Evolutionary conservation across 2,797 vertebrate species (phyloP).

Genomic region (Tadarida brasiliensis): DNA sequence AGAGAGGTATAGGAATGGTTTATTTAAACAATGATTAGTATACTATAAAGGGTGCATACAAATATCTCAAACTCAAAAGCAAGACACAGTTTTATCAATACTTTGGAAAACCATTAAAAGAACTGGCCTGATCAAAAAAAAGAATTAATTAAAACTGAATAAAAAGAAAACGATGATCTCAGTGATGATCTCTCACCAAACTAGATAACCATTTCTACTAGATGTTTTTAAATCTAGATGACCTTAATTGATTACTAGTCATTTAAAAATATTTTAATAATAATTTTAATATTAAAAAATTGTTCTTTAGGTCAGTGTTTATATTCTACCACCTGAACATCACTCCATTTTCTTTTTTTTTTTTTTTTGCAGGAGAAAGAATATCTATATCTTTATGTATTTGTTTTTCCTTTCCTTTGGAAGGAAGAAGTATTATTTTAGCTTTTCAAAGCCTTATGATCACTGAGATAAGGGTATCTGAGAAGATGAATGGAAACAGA

Average conservation of each 20-base stretch:
- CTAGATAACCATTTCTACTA: background rate
- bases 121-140: background rate
- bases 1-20: background rate
- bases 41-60: background rate
- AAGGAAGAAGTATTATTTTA: background rate
- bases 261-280: background rate
- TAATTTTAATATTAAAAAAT: background rate
- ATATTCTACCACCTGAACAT: background rate
- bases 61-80: background rate
- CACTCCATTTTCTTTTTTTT: background rate
- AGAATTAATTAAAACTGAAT: background rate
- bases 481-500: background rate
- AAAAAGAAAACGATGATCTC: conserved; percentile 5
- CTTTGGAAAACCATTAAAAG: conserved; percentile 41
- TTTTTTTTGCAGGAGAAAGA: background rate
- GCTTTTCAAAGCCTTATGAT: background rate
- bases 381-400: background rate
- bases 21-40: background rate
- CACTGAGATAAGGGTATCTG: background rate
- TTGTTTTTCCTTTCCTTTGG: background rate
- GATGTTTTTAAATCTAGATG: background rate
- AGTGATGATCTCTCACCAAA: background rate
- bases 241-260: background rate
- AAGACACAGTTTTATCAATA: background rate
- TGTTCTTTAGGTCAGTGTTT: background rate